Evolutionary conservation across 2,113 vertebrate genomes (phyloP).

Genomic region (Clarias macrocephalus): DNA sequence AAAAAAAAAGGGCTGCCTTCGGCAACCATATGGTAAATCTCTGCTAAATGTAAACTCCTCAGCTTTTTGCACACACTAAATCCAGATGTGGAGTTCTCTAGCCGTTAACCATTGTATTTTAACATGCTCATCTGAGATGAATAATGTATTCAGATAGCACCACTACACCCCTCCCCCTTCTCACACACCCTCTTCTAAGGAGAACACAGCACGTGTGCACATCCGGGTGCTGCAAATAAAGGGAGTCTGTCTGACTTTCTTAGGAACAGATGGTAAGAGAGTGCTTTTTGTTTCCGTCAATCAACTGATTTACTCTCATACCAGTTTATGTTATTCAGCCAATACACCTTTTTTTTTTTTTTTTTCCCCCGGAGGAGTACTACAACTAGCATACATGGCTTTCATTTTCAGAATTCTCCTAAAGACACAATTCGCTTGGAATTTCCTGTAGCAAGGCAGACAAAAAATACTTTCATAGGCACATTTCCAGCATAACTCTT

Average conservation of each 20-base stretch:
- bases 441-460: slow-evolving; percentile 1
- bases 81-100: background rate
- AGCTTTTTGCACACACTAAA: background rate
- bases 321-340: background rate
- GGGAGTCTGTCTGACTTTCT: slow-evolving; percentile 37
- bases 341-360: too few species aligned
- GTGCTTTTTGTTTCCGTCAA: slow-evolving; percentile 48
- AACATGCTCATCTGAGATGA: background rate
- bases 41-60: background rate
- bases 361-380: too few species aligned
- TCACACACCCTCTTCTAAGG: too few species aligned
- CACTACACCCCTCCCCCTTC: background rate
- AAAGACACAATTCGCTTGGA: background rate
- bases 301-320: slow-evolving; percentile 23
- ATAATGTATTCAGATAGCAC: background rate
- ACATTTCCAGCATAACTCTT: background rate
- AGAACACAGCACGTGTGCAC: background rate
- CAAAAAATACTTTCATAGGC: background rate
- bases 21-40: background rate
- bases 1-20: background rate
- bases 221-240: slow-evolving; percentile 4
- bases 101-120: background rate
- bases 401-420: background rate
- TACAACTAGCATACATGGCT: background rate
- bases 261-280: slow-evolving; percentile 48